These are phyloP conservation scores for Astatoreochromis straeleni DNA, from an alignment of 2,113 vertebrate species.

Conservation along the genomic window DNA sequence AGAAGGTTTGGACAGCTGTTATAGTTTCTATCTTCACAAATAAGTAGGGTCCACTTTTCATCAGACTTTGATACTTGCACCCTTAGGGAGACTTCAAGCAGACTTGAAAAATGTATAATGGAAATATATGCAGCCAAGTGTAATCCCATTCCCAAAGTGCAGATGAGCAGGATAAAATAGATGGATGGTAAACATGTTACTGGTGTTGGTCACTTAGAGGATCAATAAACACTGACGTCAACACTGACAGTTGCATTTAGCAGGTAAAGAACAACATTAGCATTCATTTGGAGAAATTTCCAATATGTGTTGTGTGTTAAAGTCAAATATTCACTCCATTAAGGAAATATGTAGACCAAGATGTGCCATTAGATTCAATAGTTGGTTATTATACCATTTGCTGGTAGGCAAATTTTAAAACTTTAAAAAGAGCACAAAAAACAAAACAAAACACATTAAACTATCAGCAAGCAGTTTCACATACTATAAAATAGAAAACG, in stretches of 20 bases:
- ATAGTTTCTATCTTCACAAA: background rate
- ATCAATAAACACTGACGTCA: background rate
- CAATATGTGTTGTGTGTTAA: background rate
- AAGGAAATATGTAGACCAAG: background rate
- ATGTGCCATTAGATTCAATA: background rate
- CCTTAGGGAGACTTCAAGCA: background rate
- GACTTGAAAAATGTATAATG: background rate
- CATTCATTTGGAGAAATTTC: background rate
- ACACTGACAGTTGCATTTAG: background rate
- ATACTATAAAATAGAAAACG: fast-evolving
- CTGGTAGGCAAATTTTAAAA: background rate
- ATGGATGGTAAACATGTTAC: background rate
- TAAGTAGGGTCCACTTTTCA: background rate
- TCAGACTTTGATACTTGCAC: background rate
- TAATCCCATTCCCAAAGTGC: background rate
- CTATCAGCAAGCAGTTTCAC: background rate
- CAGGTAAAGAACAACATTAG: background rate
- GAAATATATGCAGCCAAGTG: background rate
- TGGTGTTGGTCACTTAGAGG: background rate
- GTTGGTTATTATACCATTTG: no score
- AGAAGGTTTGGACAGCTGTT: background rate
- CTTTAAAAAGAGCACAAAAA: background rate
- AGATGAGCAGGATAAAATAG: background rate
- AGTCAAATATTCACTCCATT: background rate
- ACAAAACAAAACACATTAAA: background rate